Evolutionary conservation across 2,888 invertebrate genomes (phyloP).

Genomic region (Drosophila koepferae): DNA sequence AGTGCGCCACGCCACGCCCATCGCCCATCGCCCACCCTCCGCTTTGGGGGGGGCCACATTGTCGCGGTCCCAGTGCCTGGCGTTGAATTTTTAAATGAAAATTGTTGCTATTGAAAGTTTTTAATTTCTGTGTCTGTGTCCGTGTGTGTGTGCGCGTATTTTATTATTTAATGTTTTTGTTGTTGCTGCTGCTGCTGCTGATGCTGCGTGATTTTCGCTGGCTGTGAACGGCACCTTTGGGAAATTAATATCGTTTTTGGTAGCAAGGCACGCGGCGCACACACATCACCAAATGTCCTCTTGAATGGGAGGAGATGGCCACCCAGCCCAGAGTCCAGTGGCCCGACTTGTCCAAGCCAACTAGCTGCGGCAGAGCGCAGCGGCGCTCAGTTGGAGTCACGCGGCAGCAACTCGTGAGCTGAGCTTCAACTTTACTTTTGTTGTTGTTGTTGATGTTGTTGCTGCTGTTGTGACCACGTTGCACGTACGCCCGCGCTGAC

Average conservation of each 20-base stretch:
- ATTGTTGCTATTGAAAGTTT: slow-evolving; percentile 82
- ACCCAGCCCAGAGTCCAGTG: slow-evolving; percentile 25
- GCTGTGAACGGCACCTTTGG: slow-evolving; percentile 81
- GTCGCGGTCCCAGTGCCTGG: slow-evolving; percentile 65
- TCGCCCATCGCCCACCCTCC: slow-evolving; percentile 1
- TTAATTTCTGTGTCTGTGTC: slow-evolving; percentile 69
- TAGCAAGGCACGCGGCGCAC: slow-evolving; percentile 70
- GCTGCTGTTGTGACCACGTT: slow-evolving; percentile 69
- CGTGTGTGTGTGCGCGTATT: slow-evolving; percentile 57
- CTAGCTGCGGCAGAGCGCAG: slow-evolving; percentile 9
- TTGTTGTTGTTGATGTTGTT: slow-evolving; percentile 10
- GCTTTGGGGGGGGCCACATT: slow-evolving; percentile 36
- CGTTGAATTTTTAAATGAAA: slow-evolving; percentile 81
- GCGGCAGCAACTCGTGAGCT: slow-evolving; percentile 76
- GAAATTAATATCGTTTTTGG: slow-evolving; percentile 84
- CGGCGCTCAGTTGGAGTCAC: slow-evolving; percentile 62
- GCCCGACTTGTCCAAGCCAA: slow-evolving; percentile 25
- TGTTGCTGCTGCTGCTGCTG: slow-evolving; percentile 49
- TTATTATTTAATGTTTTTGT: slow-evolving; percentile 59
- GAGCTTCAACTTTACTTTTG: slow-evolving; percentile 59
- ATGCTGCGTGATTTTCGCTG: slow-evolving; percentile 74
- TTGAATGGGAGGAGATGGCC: slow-evolving; percentile 12
- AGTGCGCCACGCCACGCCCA: slow-evolving; percentile 3
- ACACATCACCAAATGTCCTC: slow-evolving; percentile 16
- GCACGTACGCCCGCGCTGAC: slow-evolving; percentile 53